phyloP scores from a whole-genome alignment of 2,113 vertebrate genomes.

The Pontoporia blainvillei region DNA sequence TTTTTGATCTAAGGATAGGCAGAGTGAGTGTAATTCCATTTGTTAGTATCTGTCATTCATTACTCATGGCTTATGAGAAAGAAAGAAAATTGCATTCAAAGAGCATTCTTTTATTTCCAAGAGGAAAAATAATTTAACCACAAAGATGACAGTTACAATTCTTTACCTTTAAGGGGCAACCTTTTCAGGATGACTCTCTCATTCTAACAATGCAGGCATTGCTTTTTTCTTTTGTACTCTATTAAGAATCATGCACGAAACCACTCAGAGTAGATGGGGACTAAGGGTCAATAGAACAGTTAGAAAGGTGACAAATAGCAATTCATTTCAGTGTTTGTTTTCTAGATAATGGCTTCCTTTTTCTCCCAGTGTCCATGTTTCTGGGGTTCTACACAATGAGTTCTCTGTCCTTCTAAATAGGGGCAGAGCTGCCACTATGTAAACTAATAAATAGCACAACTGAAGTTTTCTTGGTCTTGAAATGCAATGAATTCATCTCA shows the following conservation, averaged over 20 bases:
- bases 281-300: slow-evolving; percentile 46
- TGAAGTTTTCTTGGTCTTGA: slow-evolving; percentile 36
- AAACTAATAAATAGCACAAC: slow-evolving; percentile 61
- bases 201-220: slow-evolving; percentile 44
- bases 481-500: slow-evolving; percentile 23
- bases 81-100: slow-evolving; percentile 38
- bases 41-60: slow-evolving; percentile 38
- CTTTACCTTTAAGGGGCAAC: slow-evolving; percentile 38
- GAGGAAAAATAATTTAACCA: slow-evolving; percentile 35
- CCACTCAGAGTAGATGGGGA: slow-evolving; percentile 34
- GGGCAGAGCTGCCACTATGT: slow-evolving; percentile 31
- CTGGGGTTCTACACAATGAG: slow-evolving; percentile 52
- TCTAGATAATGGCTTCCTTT: slow-evolving; percentile 55
- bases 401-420: slow-evolving; percentile 63
- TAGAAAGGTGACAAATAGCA: slow-evolving; percentile 57
- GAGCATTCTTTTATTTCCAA: slow-evolving; percentile 27
- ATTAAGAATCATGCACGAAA: slow-evolving; percentile 55
- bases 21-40: slow-evolving; percentile 9
- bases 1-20: slow-evolving; percentile 37
- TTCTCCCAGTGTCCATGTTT: slow-evolving; percentile 26
- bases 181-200: slow-evolving; percentile 18
- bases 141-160: slow-evolving; percentile 31
- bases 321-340: slow-evolving; percentile 69
- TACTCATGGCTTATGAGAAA: slow-evolving; percentile 24
- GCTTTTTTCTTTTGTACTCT: slow-evolving; percentile 47